A percentile compares a stretch with the other conserved stretches of the same genome.
These are phyloP conservation scores for Maniola hyperantus DNA, from an alignment of 2,888 invertebrate genomes.

Conservation along the genomic window DNA sequence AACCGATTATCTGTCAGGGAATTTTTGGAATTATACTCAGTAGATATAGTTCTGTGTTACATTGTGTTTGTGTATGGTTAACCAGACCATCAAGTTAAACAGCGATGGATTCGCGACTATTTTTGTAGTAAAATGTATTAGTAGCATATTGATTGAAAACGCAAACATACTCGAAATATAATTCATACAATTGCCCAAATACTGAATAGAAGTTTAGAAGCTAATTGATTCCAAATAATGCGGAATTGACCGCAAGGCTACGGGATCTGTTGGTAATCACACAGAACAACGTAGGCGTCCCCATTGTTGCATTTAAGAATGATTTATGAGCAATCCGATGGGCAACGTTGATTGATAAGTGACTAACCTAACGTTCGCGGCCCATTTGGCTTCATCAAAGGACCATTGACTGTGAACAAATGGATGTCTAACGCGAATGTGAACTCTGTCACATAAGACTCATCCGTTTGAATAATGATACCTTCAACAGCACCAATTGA, in stretches of 20 bases:
- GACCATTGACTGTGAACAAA: slow-evolving; percentile 55
- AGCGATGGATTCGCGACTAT: no score
- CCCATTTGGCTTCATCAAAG: slow-evolving; percentile 67
- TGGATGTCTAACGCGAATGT: slow-evolving; percentile 45
- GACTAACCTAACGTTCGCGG: slow-evolving; percentile 61
- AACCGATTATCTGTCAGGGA: no score
- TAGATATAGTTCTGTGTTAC: no score
- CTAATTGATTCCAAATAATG: slow-evolving; percentile 55
- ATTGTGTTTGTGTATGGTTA: no score
- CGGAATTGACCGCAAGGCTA: slow-evolving; percentile 53
- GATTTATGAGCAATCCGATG: slow-evolving; percentile 53
- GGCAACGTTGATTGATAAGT: slow-evolving; percentile 66
- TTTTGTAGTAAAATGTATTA: slow-evolving; percentile 2
- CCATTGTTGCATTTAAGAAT: slow-evolving; percentile 57
- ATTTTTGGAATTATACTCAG: no score
- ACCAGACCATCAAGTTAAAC: no score
- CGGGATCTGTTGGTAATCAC: slow-evolving; percentile 51
- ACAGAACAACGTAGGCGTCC: slow-evolving; percentile 58
- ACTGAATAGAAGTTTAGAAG: slow-evolving; percentile 14
- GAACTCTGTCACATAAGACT: slow-evolving; percentile 40
- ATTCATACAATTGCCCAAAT: slow-evolving; percentile 12
- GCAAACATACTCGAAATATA: neutral
- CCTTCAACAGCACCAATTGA: slow-evolving; percentile 30
- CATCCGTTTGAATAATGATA: slow-evolving; percentile 35
- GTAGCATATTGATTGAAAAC: neutral